Base-by-base conservation (phyloP, 2,113 vertebrate genomes). In the Chitala chitala region DNA sequence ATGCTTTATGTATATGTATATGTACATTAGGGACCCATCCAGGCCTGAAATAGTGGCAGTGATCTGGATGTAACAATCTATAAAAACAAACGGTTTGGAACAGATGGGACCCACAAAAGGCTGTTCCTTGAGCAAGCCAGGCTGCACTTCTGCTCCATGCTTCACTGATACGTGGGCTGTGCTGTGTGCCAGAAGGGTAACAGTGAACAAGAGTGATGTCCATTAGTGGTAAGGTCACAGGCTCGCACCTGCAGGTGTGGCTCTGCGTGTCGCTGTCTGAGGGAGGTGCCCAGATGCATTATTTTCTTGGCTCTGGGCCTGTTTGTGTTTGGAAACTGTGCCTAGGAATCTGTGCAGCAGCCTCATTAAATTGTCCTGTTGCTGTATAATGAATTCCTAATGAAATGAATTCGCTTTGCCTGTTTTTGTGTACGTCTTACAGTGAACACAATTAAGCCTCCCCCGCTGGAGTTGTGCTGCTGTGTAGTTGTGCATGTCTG, bases 321-420 rank as follows among this genome's bases (percentile, higher is more conserved):
- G 56, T 75, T 80, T 75, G 29, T 68, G 63, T 59, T 50, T 26
- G 20, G 72, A 12, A 36, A 74, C 73, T 82, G 22, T 48, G 55
- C 40, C 26, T 56, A 79, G 56, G 76, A 83, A 77, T 77, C 80
- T 33, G 55, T 40, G 74, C 69, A 71, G 80, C 76, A 79, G 83
- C 83, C 81, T 85, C 82, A 87, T 88, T 85, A 84, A 80, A 73
- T 69, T 59, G 74, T 59, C 71, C 81, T 74, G 76, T 78, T 66
- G 77, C 72, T 74, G 75, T 77, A 84, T 87, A 88, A 89, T 87
- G 82, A 89, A 88, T 72, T 70, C 78, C 77, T 63, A 56, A 75
- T 75, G 68, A 46, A 69, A 54, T 71, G 42, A 10, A 46, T 46
- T 29, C 36, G 13, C 29, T 40, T 51, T 69, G 40, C 31, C 73